These are phyloP conservation scores for Rapana venosa DNA, from an alignment of 2,888 invertebrate species.

Conservation along the genomic window DNA sequence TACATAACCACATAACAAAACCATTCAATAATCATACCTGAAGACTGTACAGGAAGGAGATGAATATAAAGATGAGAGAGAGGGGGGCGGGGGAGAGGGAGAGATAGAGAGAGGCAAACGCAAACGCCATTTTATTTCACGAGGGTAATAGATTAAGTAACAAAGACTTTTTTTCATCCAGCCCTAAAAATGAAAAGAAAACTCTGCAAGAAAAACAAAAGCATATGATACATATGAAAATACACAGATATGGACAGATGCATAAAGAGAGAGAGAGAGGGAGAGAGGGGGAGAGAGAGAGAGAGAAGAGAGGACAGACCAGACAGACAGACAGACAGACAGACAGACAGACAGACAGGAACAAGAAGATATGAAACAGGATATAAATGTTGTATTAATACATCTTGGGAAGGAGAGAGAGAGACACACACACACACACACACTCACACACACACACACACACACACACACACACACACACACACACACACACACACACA, in stretches of 20 bases:
- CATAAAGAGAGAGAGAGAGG: background rate
- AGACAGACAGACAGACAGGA: constrained; percentile 7
- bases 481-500: background rate
- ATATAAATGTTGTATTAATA: no score
- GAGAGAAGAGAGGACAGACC: constrained; percentile 18
- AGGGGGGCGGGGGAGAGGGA: background rate
- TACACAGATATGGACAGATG: no score
- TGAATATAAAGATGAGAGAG: background rate
- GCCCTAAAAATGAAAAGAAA: no score
- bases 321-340: background rate
- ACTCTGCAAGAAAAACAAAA: no score
- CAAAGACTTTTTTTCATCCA: no score
- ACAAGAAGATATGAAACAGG: no score
- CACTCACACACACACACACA: constrained; percentile 6
- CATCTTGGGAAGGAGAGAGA: constrained; percentile 37
- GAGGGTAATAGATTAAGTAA: no score
- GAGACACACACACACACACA: constrained; percentile 33
- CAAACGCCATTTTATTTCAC: no score
- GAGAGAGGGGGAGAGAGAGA: constrained; percentile 38
- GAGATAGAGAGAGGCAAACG: background rate
- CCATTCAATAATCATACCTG: no score
- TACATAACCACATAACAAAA: no score
- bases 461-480: background rate
- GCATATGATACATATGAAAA: no score
- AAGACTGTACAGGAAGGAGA: background rate